phyloP scores from a whole-genome alignment of 2,888 invertebrate species.

The Stenichneumon culpator region DNA sequence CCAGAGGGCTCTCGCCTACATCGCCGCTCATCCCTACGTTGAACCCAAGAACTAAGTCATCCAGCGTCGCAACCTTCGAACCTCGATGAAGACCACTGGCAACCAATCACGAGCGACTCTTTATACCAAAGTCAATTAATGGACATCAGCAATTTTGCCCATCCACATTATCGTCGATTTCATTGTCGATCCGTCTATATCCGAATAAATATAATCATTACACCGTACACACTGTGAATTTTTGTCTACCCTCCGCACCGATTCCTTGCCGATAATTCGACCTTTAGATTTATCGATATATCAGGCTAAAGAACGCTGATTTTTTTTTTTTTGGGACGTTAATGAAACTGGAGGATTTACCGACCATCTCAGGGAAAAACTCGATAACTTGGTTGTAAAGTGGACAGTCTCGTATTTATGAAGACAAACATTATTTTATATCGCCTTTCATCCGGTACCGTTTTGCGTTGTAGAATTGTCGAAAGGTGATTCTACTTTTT shows the following conservation, averaged over 20 bases:
- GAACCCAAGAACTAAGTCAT: slow-evolving; percentile 50
- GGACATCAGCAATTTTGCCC: background rate
- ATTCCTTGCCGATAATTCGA: background rate
- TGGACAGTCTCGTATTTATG: too few species aligned
- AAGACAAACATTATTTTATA: background rate
- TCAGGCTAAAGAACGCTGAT: background rate
- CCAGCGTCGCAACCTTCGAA: background rate
- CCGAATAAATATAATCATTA: background rate
- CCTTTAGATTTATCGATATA: background rate
- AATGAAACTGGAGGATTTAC: background rate
- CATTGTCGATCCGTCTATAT: background rate
- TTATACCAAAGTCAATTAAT: background rate
- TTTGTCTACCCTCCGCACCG: background rate
- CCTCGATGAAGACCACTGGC: background rate
- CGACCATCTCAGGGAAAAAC: background rate
- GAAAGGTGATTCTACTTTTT: background rate
- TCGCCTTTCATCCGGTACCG: background rate
- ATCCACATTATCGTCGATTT: background rate
- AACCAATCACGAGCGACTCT: background rate
- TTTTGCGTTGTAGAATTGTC: background rate
- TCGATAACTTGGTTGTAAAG: background rate
- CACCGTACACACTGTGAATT: background rate
- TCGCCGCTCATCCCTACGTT: slow-evolving; percentile 67
- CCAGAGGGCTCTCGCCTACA: slow-evolving; percentile 67
- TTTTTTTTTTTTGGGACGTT: background rate